A percentile compares a stretch with the other conserved stretches of the same genome.
phyloP scores from a whole-genome alignment of 2,888 invertebrate genomes.

The Augochlorella aurata region DNA sequence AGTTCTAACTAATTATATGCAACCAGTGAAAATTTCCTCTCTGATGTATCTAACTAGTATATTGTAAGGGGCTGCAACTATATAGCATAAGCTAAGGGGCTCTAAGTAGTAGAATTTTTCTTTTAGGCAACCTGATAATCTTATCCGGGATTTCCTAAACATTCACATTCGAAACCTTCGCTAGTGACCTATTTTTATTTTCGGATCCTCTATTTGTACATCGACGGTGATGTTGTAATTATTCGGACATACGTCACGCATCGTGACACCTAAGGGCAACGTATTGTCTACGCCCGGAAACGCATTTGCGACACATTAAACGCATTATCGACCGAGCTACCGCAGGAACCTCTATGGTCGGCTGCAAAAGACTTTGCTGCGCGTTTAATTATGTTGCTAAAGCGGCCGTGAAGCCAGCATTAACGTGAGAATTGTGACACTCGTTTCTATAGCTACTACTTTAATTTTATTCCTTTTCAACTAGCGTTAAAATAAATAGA shows the following conservation, averaged over 20 bases:
- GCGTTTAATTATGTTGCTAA: conserved; percentile 18
- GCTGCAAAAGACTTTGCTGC: not conserved
- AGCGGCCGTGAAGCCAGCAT: conserved; percentile 7
- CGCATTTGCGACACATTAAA: conserved; percentile 25
- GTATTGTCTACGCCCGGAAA: conserved; percentile 38
- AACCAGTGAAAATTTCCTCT: not conserved
- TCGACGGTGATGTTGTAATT: conserved; percentile 21
- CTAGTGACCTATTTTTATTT: conserved; percentile 26
- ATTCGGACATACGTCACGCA: conserved; percentile 8
- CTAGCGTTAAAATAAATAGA: not conserved
- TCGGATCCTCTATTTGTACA: conserved; percentile 12
- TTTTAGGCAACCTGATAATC: not conserved
- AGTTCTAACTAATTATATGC: not conserved
- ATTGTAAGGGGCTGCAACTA: not conserved
- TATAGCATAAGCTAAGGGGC: not conserved
- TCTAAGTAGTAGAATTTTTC: not conserved
- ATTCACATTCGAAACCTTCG: not conserved
- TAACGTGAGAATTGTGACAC: conserved; percentile 20
- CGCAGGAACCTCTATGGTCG: not conserved
- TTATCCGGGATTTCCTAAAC: not conserved
- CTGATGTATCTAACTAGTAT: not conserved
- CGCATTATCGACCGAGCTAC: conserved; percentile 19
- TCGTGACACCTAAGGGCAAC: conserved; percentile 11
- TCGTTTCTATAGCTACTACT: not conserved
- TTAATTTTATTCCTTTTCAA: conserved; percentile 1